Conservation (phyloP, 2,888 invertebrate species). For the Drosophila planitibia region DNA sequence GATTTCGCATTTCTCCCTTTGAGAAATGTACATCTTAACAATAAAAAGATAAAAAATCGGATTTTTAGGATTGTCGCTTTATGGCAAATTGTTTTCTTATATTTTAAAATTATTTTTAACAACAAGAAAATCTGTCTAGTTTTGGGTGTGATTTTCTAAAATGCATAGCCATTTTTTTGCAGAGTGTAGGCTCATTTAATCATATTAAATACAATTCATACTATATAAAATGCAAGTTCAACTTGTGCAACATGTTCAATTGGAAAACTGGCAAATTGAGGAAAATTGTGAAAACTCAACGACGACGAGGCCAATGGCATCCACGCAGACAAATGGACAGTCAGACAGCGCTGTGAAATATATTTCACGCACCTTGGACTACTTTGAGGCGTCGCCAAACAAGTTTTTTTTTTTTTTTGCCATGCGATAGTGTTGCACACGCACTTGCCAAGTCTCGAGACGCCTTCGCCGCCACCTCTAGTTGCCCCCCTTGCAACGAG, state of each 20-base stretch:
- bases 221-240: conserved; percentile 36
- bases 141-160: background rate
- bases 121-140: background rate
- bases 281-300: conserved; percentile 56
- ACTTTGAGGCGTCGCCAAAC: conserved; percentile 72
- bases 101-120: background rate
- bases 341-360: conserved; percentile 56
- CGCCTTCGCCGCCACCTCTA: conserved; percentile 36
- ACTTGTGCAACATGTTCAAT: conserved; percentile 15
- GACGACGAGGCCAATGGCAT: conserved; percentile 52
- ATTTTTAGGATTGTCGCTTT: no score
- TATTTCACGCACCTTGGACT: conserved; percentile 80
- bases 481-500: conserved; percentile 5
- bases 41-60: no score
- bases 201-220: conserved; percentile 7
- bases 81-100: no score
- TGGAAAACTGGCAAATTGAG: conserved; percentile 38
- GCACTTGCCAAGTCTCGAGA: conserved; percentile 66
- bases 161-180: background rate
- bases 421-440: conserved; percentile 47
- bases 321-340: conserved; percentile 23
- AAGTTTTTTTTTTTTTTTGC: conserved; percentile 42
- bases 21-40: no score
- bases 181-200: background rate
- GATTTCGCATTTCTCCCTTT: no score